Evolutionary conservation across 2,113 vertebrate species (phyloP), one percentile per base, ranked within the genome.

Genomic region (Seriola aureovittata): DNA sequence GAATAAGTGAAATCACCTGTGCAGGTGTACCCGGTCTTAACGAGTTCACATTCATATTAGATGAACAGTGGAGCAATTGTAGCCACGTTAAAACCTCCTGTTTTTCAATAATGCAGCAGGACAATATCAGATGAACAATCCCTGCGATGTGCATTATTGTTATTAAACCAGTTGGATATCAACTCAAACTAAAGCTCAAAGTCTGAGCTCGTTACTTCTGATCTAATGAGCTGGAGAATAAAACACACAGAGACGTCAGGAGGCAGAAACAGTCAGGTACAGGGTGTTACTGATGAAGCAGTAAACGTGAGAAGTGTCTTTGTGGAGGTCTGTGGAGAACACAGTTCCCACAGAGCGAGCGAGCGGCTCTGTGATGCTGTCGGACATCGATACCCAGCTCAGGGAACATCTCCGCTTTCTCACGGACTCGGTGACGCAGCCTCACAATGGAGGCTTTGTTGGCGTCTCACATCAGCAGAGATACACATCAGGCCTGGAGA

Each of bases 371-470:
- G 36, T 23, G 70, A 89, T 81, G 64, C 78, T 40, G 58, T 13
- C 0, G 54, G 88, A 88, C 89, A 91, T 32, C 2, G 89, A 92
- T 89, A 92, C 84, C 13, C 57, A 60, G 10, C 81, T 88, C 40
- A 71, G 81, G 68, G 82, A 73, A 64, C 74, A 70, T 71, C 76
- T 71, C 64, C 14, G 40, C 75, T 84, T 94, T 94, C 93, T 92
- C 93, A 94, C 92, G 90, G 92, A 81, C 74, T 90, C 11, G 38
- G 57, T 90, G 40, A 87, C 92, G 71, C 70, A 63, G 42, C 32
- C 21, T 71, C 80, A 94, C 90, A 93, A 93, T 82, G 64, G 79
- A 84, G 48, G 21, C 84, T 66, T 94, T 94, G 91, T 92, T 57
- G 29, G n/a, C 52, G 5, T 23, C 52, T 62, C 77, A 42, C 85